phyloP scores from a whole-genome alignment of 2,888 invertebrate genomes.

The Girardia tigrina region DNA sequence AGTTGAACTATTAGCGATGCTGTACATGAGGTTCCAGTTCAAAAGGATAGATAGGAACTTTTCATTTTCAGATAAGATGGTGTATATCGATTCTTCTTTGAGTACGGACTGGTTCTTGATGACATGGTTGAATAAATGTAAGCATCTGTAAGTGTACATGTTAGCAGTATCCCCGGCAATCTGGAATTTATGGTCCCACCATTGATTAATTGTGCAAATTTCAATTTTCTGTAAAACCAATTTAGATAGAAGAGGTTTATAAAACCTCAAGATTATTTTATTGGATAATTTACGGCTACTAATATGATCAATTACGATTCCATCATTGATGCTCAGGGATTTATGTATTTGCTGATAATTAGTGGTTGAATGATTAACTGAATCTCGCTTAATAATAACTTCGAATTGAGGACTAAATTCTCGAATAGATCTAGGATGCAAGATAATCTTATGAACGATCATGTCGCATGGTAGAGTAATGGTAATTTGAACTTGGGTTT shows the following conservation, averaged over 20 bases:
- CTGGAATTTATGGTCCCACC: slow-evolving; percentile 4
- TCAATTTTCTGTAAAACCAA: slow-evolving; percentile 49
- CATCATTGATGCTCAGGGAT: slow-evolving; percentile 25
- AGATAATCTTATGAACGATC: slow-evolving; percentile 69
- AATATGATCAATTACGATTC: neutral
- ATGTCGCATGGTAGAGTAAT: slow-evolving; percentile 74
- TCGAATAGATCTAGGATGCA: slow-evolving; percentile 72
- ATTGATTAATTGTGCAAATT: slow-evolving; percentile 12
- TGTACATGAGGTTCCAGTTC: slow-evolving; percentile 10
- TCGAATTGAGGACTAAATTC: slow-evolving; percentile 34
- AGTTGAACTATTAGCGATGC: slow-evolving; percentile 1
- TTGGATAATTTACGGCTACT: slow-evolving; percentile 33
- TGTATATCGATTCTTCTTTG: neutral
- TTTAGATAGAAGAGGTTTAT: slow-evolving; percentile 26
- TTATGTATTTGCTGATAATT: slow-evolving; percentile 20
- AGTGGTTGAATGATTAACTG: neutral
- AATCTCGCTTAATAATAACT: slow-evolving; percentile 4
- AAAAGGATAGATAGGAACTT: neutral
- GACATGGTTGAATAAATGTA: neutral
- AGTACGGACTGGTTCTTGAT: neutral
- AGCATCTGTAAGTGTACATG: neutral
- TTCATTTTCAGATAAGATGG: neutral
- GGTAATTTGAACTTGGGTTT: slow-evolving; percentile 67
- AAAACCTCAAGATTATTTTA: slow-evolving; percentile 31
- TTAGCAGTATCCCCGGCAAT: neutral